Evolutionary conservation across 2,888 invertebrate species (phyloP), one percentile per base, ranked within the genome.

Genomic region (Tipula confusa): DNA sequence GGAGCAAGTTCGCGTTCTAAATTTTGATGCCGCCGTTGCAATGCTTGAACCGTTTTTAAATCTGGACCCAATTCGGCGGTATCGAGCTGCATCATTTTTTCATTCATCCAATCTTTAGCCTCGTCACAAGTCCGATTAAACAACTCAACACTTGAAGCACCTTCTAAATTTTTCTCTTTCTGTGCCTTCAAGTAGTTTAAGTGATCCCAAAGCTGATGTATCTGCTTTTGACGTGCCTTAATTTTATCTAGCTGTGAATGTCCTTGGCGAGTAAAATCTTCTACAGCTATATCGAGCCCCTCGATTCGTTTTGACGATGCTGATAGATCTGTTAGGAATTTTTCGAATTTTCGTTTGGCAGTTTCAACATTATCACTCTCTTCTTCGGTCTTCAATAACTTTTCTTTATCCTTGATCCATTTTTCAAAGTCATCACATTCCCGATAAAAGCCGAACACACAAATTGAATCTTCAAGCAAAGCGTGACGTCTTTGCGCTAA

Each of bases 341-440:
- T 97, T 93, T 98, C 98, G 89, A 98, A 98, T 90, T 98, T 98
- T 87, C 97, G 93, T 89, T 96, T 96, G 31, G 97, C 97, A 79
- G 95, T 96, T 86, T 97, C 97, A 11, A 98, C 97, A 86, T 95
- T 96, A 85, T 98, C 97, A 13, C 93, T 93, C 0, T 94, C 93
- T 85, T 98, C 97, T 83, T 96, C 95, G 2, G 94, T 92, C 80
- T 95, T 91, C 83, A 98, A 91, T 91, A 98, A 92, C 87, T 95
- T 94, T 88, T 98, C 98, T 89, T 98, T 98, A 85, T 98, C 98
- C 87, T 94, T 95, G 89, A 98, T 97, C 98, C 99, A 99, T 86
- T 94, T 94, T 89, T 98, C 98, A 88, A 99, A 98, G 90, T 98
- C 98, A 87, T 98, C 98, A 89, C 99, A 99, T 88, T 99, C 98